These are phyloP conservation scores for Drosophila tani DNA, from an alignment of 1,140 invertebrate species.

Conservation along the genomic window DNA sequence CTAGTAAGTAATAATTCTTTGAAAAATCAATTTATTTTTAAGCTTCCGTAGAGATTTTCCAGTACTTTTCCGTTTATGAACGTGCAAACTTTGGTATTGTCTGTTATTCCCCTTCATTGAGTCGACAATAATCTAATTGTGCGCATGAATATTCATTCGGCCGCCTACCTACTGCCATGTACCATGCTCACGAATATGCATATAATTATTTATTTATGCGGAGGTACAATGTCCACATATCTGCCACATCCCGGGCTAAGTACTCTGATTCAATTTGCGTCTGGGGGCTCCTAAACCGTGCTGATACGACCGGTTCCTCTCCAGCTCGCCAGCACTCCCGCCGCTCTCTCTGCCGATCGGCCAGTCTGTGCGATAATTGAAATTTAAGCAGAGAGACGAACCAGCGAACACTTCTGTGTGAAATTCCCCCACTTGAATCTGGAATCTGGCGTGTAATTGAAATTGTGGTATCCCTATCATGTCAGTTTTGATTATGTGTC, in stretches of 20 bases:
- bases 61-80: slow-evolving; percentile 10
- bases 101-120: slow-evolving; percentile 39
- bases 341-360: slow-evolving; percentile 5
- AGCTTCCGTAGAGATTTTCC: slow-evolving; percentile 2
- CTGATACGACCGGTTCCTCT: slow-evolving; percentile 18
- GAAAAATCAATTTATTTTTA: neutral
- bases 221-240: slow-evolving; percentile 51
- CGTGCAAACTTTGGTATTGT: slow-evolving; percentile 9
- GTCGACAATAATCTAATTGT: slow-evolving; percentile 70
- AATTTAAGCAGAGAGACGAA: slow-evolving; percentile 52
- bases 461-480: slow-evolving; percentile 80
- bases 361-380: slow-evolving; percentile 53
- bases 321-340: neutral
- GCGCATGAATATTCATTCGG: slow-evolving; percentile 56
- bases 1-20: no score
- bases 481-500: slow-evolving; percentile 78
- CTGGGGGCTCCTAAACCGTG: slow-evolving; percentile 47
- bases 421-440: slow-evolving; percentile 54
- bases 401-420: slow-evolving; percentile 26
- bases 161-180: slow-evolving; percentile 37
- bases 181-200: slow-evolving; percentile 18
- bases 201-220: slow-evolving; percentile 33
- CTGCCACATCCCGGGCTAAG: slow-evolving; percentile 30
- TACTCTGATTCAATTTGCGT: slow-evolving; percentile 70
- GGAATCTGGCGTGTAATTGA: slow-evolving; percentile 54